phyloP scores from a whole-genome alignment of 2,888 invertebrate genomes.

The Amorpha juglandis region DNA sequence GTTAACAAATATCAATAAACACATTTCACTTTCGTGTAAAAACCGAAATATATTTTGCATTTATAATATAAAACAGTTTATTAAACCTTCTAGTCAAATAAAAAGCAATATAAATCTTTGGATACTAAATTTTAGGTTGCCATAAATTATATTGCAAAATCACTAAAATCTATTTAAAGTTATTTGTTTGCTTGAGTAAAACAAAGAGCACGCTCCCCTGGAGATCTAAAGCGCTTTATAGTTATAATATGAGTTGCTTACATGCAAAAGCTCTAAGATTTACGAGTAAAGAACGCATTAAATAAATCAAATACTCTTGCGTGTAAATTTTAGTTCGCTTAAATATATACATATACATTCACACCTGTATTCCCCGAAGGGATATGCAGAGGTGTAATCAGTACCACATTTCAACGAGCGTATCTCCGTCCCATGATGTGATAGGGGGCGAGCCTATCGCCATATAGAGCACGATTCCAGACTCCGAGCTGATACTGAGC shows the following conservation, averaged over 20 bases:
- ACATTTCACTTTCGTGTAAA: too few relatives aligned
- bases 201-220: slow-evolving; percentile 1
- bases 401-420: too few relatives aligned
- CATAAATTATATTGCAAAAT: background rate
- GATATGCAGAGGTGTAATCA: too few relatives aligned
- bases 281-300: slow-evolving; percentile 12
- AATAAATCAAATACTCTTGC: background rate
- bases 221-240: background rate
- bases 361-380: too few relatives aligned
- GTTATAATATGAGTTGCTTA: slow-evolving; percentile 1
- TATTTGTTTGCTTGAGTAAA: slow-evolving; percentile 12
- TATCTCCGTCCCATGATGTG: too few relatives aligned
- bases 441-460: too few relatives aligned
- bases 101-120: background rate
- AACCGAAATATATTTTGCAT: background rate
- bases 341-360: background rate
- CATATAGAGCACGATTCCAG: too few relatives aligned
- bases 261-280: slow-evolving; percentile 23
- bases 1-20: background rate
- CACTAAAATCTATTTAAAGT: background rate
- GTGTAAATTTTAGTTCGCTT: slow-evolving; percentile 1
- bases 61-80: background rate
- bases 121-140: background rate
- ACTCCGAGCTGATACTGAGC: too few relatives aligned
- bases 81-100: background rate